Conservation (phyloP, 2,797 vertebrate species). For the Lophotriccus pileatus region DNA sequence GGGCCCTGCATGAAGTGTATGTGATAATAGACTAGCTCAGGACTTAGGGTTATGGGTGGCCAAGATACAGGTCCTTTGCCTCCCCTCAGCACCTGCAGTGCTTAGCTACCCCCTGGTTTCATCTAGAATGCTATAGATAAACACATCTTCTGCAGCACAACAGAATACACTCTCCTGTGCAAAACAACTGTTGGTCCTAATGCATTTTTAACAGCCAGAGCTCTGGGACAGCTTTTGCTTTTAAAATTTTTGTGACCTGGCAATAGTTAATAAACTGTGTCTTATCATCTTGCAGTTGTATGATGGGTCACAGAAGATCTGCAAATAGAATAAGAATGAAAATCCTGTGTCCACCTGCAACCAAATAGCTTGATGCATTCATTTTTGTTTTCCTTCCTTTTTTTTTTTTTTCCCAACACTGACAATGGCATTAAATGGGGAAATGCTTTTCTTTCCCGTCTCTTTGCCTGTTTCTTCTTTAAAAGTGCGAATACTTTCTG, state of each 20-base stretch:
- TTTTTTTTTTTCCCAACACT: neutral
- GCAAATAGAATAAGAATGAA: neutral
- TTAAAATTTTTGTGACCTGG: neutral
- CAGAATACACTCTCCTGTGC: neutral
- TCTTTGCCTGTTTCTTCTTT: neutral
- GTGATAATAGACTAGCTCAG: neutral
- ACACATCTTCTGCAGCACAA: neutral
- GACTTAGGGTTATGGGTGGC: neutral
- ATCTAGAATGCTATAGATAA: neutral
- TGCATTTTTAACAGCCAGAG: neutral
- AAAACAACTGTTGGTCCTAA: neutral
- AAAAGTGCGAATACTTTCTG: neutral
- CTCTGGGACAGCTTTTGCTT: neutral
- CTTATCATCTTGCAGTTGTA: neutral
- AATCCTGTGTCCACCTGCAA: neutral
- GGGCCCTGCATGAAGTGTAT: neutral
- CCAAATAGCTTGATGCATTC: neutral
- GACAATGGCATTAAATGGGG: neutral
- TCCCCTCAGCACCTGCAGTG: neutral
- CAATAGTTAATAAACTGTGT: neutral
- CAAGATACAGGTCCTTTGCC: neutral
- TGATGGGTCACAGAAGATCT: neutral
- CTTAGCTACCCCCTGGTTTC: neutral
- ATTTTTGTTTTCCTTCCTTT: neutral
- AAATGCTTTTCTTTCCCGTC: neutral